phyloP scores from a whole-genome alignment of 2,113 vertebrate species.

The Gadus macrocephalus region DNA sequence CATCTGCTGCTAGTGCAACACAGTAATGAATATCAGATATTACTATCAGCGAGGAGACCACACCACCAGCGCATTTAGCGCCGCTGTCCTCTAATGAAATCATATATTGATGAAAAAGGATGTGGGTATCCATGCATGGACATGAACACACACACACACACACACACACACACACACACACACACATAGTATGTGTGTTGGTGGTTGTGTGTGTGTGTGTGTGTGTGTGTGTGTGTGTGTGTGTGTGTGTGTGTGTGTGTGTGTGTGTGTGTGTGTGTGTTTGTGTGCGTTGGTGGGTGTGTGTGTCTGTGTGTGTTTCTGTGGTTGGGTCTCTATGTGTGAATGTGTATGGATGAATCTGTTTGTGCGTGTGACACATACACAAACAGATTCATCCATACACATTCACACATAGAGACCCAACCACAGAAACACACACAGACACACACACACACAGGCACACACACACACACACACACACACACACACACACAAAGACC shows the following conservation, averaged over 20 bases:
- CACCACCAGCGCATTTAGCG: no score
- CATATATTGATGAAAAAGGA: constrained; percentile 23
- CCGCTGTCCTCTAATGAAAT: no score
- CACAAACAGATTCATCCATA: constrained; percentile 1
- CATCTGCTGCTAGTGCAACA: no score
- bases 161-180: constrained; percentile 4
- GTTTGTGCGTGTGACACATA: background rate
- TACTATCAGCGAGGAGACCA: no score
- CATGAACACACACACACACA: background rate
- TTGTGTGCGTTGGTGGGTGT: no score
- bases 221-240: constrained; percentile 3
- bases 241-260: background rate
- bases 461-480: constrained; percentile 5
- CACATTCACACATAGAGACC: background rate
- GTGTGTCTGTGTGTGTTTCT: background rate
- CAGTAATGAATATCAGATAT: no score
- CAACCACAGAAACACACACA: background rate
- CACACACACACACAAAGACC: constrained; percentile 20
- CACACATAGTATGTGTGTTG: no score
- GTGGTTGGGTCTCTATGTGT: background rate
- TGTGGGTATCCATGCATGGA: background rate
- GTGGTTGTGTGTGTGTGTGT: constrained; percentile 13
- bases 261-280: background rate
- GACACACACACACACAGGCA: constrained; percentile 1
- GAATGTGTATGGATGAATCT: background rate